Evolutionary conservation across 2,888 invertebrate species (phyloP).

Genomic region (Drosophila peninsularis): DNA sequence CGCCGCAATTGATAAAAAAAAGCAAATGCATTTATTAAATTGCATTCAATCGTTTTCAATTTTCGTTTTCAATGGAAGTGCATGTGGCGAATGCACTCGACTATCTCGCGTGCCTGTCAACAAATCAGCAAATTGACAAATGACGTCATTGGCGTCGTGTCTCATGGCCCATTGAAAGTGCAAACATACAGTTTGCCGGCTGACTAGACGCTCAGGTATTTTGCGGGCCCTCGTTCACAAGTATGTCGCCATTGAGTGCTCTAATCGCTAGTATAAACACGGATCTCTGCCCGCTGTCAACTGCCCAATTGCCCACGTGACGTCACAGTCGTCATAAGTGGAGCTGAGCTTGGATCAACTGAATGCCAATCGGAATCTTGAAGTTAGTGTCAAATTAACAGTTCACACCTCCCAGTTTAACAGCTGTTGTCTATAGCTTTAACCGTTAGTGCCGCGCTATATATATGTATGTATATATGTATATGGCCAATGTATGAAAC

Average conservation of each 20-base stretch:
- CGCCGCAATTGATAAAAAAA: slow-evolving; percentile 29
- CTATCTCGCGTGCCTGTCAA: slow-evolving; percentile 53
- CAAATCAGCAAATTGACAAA: slow-evolving; percentile 68
- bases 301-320: slow-evolving; percentile 10
- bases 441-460: slow-evolving; percentile 54
- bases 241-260: slow-evolving; percentile 35
- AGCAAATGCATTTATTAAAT: slow-evolving; percentile 52
- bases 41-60: slow-evolving; percentile 60
- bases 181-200: slow-evolving; percentile 33
- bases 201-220: slow-evolving; percentile 58
- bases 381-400: slow-evolving; percentile 34
- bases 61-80: slow-evolving; percentile 37
- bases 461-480: background rate
- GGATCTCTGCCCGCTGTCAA: slow-evolving; percentile 23
- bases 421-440: slow-evolving; percentile 11
- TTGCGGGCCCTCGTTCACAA: slow-evolving; percentile 5
- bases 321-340: slow-evolving; percentile 34
- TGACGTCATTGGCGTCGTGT: slow-evolving; percentile 60
- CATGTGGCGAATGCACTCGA: slow-evolving; percentile 57
- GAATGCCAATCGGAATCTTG: background rate
- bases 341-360: slow-evolving; percentile 25
- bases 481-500: slow-evolving; percentile 7
- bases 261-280: slow-evolving; percentile 35
- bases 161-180: slow-evolving; percentile 65
- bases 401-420: slow-evolving; percentile 44